These are phyloP conservation scores for Limanda limanda DNA, from an alignment of 2,113 vertebrate species.

Conservation along the genomic window DNA sequence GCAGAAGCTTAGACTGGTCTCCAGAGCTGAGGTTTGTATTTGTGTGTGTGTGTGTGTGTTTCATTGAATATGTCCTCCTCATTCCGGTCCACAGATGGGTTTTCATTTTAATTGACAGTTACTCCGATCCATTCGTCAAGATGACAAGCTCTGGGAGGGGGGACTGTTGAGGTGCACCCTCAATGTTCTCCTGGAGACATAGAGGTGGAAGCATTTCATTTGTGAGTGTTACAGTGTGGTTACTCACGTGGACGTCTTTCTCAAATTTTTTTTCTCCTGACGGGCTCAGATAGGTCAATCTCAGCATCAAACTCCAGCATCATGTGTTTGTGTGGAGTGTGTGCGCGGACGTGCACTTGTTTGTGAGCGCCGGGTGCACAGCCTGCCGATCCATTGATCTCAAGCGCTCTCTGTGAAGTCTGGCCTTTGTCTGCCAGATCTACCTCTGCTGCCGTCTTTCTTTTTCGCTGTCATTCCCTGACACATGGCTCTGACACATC, in stretches of 20 bases:
- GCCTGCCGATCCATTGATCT: constrained; percentile 77
- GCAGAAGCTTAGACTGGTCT: constrained; percentile 54
- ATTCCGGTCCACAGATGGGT: constrained; percentile 73
- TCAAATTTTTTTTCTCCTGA: constrained; percentile 48
- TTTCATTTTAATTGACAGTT: constrained; percentile 84
- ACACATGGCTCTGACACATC: constrained; percentile 79
- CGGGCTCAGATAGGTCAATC: constrained; percentile 66
- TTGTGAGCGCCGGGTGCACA: constrained; percentile 45
- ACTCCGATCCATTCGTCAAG: constrained; percentile 78
- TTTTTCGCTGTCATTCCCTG: constrained; percentile 77
- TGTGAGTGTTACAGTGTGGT: constrained; percentile 37
- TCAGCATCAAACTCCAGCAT: constrained; percentile 51
- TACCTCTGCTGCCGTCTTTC: constrained; percentile 71
- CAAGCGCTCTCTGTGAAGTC: constrained; percentile 70
- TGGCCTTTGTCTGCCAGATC: constrained; percentile 78
- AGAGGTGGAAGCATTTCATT: constrained; percentile 55
- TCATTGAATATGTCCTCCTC: constrained; percentile 63
- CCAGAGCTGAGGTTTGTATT: constrained; percentile 25
- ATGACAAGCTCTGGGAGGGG: constrained; percentile 57
- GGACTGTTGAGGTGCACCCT: constrained; percentile 45
- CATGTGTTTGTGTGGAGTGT: constrained; percentile 14
- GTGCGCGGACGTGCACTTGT: constrained; percentile 10
- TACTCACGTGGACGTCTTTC: constrained; percentile 42
- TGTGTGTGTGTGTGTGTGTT: constrained; percentile 22
- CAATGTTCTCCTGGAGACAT: constrained; percentile 23